Base-by-base conservation (phyloP, 2,797 vertebrate genomes). In the Hipposideros larvatus region DNA sequence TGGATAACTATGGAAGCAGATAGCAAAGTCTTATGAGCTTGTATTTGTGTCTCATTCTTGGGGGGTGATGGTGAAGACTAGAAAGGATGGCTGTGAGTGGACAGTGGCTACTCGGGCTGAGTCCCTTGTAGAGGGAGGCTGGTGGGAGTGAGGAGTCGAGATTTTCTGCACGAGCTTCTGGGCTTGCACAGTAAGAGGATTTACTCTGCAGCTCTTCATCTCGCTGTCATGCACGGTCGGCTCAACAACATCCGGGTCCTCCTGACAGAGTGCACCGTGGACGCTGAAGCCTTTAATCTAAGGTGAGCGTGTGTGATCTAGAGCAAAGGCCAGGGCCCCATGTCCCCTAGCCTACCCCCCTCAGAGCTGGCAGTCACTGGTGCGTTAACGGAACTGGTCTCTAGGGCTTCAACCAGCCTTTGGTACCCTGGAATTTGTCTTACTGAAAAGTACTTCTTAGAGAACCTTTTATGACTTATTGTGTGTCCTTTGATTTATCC, bases 191-290 rank as follows among this genome's bases (percentile, higher is more conserved):
- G 22, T 96, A 91, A 97, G 79, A 63, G n/a, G 28, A 7, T 87
- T 97, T 96, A 26, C 46, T 87, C 85, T 94, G 24, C 97, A 99
- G 99, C 99, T 97, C 99, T 99, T 92, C 99, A 99, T 92, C 99
- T 99, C 66, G 99, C 99, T 19, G 99, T 99, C 97, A 99, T 99
- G 99, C 99, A 99, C 2, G 99, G 99, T 26, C 99, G 99, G 48
- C 99, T 99, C 96, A 99, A 99, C 98, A 99, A 99, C 73, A 99
- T 99, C 97, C 98, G 99, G 73, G 98, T 98, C 93, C 99, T 99
- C 78, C 99, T 99, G 98, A 99, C 99, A 0, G 99, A 99, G 98
- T 99, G 99, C 96, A 99, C 99, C 57, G 98, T 99, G 34, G 99
- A 99, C 34, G 99, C 99, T 0, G 99, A 99, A 98, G 99, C 99